A percentile compares a stretch with the other conserved stretches of the same genome.
phyloP scores from a whole-genome alignment of 2,113 vertebrate species.

The Microcebus murinus region DNA sequence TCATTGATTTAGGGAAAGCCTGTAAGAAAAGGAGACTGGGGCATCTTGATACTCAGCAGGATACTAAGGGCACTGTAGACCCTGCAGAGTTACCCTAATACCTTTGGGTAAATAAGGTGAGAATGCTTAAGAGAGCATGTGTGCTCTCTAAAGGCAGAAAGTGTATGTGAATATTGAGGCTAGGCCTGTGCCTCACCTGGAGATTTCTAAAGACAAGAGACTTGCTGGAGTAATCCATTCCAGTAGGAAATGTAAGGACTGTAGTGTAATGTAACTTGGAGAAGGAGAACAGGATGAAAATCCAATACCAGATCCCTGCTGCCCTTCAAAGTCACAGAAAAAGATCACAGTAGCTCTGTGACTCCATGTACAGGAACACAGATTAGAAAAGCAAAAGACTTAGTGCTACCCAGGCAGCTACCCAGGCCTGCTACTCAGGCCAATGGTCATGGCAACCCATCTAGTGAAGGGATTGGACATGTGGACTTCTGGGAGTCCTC shows the following conservation, averaged over 20 bases:
- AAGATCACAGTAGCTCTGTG: not conserved
- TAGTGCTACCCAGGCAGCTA: not conserved
- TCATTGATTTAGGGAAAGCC: not conserved
- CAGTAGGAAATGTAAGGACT: not conserved
- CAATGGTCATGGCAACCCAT: not conserved
- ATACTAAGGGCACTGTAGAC: not conserved
- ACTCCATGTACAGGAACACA: not conserved
- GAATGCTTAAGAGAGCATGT: not conserved
- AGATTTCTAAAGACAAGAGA: constrained; percentile 10
- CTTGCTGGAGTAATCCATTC: not conserved
- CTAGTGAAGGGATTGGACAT: not conserved
- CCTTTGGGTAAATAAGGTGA: not conserved
- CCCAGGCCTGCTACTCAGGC: not conserved
- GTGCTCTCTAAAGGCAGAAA: not conserved
- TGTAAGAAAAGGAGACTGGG: not conserved
- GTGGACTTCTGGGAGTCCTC: not conserved
- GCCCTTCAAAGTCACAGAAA: not conserved
- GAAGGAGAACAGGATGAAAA: not conserved
- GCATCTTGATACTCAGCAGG: not conserved
- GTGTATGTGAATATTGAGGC: not conserved
- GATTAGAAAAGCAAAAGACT: not conserved
- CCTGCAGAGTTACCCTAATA: not conserved
- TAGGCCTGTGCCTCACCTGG: not conserved
- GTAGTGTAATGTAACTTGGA: not conserved
- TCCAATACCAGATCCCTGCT: not conserved